Evolutionary conservation across 1,140 invertebrate species (phyloP), one percentile per base, ranked within the genome.

Genomic region (Lineus longissimus): DNA sequence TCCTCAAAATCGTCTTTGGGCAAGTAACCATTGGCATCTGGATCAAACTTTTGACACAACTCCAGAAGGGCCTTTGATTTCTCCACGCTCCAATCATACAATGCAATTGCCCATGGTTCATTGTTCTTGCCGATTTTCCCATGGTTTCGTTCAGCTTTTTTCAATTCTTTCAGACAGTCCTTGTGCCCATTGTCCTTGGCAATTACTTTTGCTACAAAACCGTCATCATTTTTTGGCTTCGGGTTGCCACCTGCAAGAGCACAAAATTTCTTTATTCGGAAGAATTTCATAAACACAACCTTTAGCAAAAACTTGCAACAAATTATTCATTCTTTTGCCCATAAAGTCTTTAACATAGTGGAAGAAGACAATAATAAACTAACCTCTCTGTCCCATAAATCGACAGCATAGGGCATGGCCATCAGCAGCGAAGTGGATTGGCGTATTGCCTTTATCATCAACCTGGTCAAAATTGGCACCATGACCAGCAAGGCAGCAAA

Each of bases 131-230:
- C 76, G 22, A 70, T 69, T 76, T 81, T 80, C 22, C 75, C 76
- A 69, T 76, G 81, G 15, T 67, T 63, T 67, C 78, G 81, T 67
- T 83, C 81, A 25, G 73, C 81, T 69, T 82, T 82, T 27, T 73
- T 65, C 55, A 73, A 69, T 68, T 82, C 81, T 64, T 82, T 82
- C 15, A 70, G 65, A 2, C 76, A 74, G 45, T 79, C 79, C 69
- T 83, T 83, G 56, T 78, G 70, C 1, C 76, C 76, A 47, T 70
- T 74, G 43, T 81, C 80, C 66, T 83, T 82, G 27, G 81, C 81
- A 27, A 82, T 67, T 13, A 66, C 58, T 67, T 70, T 76, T 15
- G 80, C 71, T 30, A 71, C 72, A 31, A 73, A 64, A 11, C 80
- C 81, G 56, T 79, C 77, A 65, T 72, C 73, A 61, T 82, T 81